phyloP scores from a whole-genome alignment of 2,113 vertebrate species.

The Larimichthys polyactis region DNA sequence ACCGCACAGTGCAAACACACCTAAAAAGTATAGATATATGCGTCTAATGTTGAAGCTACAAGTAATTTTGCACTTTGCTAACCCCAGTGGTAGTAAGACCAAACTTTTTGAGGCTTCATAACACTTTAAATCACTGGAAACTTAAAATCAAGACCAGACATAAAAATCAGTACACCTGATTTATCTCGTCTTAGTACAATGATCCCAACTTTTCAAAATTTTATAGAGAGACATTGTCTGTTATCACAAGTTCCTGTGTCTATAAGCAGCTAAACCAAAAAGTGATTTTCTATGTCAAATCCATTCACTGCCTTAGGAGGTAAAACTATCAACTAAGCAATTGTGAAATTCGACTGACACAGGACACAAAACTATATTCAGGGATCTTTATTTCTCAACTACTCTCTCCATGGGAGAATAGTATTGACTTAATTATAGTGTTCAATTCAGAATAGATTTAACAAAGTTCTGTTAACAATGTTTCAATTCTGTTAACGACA shows the following conservation, averaged over 20 bases:
- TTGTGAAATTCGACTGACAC: too few species aligned
- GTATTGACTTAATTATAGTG: too few species aligned
- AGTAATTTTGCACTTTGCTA: slow-evolving; percentile 46
- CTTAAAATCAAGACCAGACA: background rate
- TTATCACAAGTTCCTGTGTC: background rate
- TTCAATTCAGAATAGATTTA: too few species aligned
- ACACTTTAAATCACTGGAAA: background rate
- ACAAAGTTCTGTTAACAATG: too few species aligned
- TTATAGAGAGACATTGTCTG: background rate
- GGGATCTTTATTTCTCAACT: too few species aligned
- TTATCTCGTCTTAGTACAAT: background rate
- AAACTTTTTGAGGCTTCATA: background rate
- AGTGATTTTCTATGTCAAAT: background rate
- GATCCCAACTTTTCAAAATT: background rate
- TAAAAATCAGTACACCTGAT: background rate
- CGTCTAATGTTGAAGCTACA: background rate
- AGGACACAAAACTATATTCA: too few species aligned
- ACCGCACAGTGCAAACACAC: slow-evolving; percentile 45
- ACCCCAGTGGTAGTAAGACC: slow-evolving; percentile 38
- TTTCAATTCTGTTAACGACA: too few species aligned
- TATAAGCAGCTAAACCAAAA: background rate
- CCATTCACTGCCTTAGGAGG: background rate
- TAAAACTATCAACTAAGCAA: background rate
- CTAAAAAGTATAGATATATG: background rate
- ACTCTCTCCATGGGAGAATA: too few species aligned